Evolutionary conservation across 2,797 vertebrate species (phyloP).

Genomic region (Eremophila alpestris): DNA sequence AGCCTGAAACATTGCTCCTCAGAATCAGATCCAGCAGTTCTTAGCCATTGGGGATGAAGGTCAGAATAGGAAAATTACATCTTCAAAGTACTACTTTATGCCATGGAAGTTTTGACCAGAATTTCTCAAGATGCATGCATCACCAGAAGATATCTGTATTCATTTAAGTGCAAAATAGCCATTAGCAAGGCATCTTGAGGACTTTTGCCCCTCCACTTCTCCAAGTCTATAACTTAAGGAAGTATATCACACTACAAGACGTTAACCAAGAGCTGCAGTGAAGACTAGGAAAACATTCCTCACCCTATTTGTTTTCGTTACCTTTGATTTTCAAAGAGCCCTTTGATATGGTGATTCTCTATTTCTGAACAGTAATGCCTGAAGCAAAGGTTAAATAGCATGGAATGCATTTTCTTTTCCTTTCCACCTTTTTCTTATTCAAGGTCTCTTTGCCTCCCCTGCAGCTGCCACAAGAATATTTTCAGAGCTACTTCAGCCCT

Average conservation of each 20-base stretch:
- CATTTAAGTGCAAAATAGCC: background rate
- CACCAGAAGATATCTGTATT: background rate
- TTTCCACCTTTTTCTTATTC: background rate
- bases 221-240: background rate
- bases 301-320: background rate
- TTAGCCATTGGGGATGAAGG: background rate
- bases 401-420: background rate
- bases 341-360: conserved; percentile 54
- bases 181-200: background rate
- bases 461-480: background rate
- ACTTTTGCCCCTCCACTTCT: background rate
- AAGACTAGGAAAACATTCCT: background rate
- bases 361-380: conserved; percentile 10
- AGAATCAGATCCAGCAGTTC: background rate
- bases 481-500: background rate
- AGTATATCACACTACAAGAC: background rate
- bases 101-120: background rate
- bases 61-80: background rate
- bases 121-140: background rate
- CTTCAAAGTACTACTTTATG: background rate
- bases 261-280: background rate
- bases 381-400: conserved; percentile 26
- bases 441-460: background rate
- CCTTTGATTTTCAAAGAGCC: conserved; percentile 50
- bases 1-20: background rate